phyloP scores from a whole-genome alignment of 2,888 invertebrate genomes.

The Seira ritae region DNA sequence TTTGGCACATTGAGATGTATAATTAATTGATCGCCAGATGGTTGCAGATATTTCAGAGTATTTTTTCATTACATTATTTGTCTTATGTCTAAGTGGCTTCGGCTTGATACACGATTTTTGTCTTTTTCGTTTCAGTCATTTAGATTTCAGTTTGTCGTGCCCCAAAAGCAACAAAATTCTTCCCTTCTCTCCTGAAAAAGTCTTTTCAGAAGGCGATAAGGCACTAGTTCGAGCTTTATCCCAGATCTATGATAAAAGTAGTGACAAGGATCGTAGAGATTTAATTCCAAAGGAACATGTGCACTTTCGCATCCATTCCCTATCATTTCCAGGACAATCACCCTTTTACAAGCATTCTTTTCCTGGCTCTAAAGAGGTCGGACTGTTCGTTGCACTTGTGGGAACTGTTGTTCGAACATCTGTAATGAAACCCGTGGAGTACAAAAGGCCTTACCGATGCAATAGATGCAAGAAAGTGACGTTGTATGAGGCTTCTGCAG shows the following conservation, averaged over 20 bases:
- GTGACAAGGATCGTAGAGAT: constrained; percentile 75
- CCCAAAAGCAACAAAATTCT: constrained; percentile 76
- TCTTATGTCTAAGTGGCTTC: too few relatives aligned
- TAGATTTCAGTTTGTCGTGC: too few relatives aligned
- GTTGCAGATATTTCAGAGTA: too few relatives aligned
- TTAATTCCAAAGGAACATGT: constrained; percentile 81
- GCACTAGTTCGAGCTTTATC: constrained; percentile 81
- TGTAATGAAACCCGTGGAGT: constrained; percentile 85
- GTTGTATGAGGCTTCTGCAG: constrained; percentile 48
- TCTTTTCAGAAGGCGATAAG: constrained; percentile 81
- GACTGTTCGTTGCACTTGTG: constrained; percentile 84
- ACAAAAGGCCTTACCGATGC: constrained; percentile 85
- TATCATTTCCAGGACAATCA: constrained; percentile 81
- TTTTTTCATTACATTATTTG: too few relatives aligned
- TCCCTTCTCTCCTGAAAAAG: constrained; percentile 81
- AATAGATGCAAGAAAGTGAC: constrained; percentile 82
- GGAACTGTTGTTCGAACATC: constrained; percentile 89
- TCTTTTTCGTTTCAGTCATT: too few relatives aligned
- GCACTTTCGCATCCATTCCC: constrained; percentile 81
- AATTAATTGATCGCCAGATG: too few relatives aligned
- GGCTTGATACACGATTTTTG: too few relatives aligned
- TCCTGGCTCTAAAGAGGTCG: constrained; percentile 84
- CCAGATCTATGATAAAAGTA: constrained; percentile 75
- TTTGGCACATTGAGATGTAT: too few relatives aligned
- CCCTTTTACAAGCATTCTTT: constrained; percentile 82